A percentile compares a stretch with the other conserved stretches of the same genome.
Conservation (phyloP, 2,888 invertebrate species). For the Machimus rusticus region DNA sequence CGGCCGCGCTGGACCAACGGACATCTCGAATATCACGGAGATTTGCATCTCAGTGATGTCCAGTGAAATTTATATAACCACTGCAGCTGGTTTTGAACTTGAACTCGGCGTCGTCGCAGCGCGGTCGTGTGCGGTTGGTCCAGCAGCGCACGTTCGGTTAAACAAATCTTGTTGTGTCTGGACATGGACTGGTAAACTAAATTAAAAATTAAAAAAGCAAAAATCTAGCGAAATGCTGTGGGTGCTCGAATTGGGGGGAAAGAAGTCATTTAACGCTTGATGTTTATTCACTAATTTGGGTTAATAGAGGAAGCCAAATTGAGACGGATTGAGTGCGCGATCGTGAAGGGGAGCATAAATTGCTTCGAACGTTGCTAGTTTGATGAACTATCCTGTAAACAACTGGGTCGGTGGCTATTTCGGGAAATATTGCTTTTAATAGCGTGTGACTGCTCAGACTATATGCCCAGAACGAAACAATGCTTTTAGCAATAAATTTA, state of each 20-base stretch:
- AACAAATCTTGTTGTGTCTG: conserved; percentile 3
- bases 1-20: background rate
- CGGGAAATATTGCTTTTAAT: background rate
- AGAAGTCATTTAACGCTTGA: background rate
- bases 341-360: background rate
- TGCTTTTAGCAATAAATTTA: background rate
- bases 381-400: background rate
- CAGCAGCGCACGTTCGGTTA: background rate
- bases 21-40: background rate
- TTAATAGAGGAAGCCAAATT: background rate
- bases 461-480: background rate
- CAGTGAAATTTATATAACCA: background rate
- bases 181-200: background rate
- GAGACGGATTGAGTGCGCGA: background rate
- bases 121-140: background rate
- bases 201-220: background rate
- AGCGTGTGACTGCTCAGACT: background rate
- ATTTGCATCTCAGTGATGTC: background rate
- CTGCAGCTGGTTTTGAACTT: background rate
- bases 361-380: background rate
- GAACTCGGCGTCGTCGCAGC: background rate
- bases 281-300: conserved; percentile 16
- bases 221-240: background rate
- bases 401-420: background rate
- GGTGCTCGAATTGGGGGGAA: background rate